These are phyloP conservation scores for Lateolabrax maculatus DNA, from an alignment of 2,797 vertebrate genomes.

Conservation along the genomic window DNA sequence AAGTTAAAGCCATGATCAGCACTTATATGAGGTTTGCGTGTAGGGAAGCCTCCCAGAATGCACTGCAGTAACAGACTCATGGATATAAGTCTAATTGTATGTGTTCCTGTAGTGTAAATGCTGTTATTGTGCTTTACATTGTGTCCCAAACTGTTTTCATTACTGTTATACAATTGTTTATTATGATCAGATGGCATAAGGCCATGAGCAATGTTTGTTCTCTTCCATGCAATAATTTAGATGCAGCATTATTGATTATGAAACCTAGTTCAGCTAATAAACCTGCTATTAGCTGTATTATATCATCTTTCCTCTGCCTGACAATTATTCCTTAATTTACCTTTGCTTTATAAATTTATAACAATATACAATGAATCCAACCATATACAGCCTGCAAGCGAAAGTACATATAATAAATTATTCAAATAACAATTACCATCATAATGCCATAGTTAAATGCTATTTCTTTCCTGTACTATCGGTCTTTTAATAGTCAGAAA, in stretches of 20 bases:
- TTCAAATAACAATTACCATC: not conserved
- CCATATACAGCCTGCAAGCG: not conserved
- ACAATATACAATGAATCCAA: not conserved
- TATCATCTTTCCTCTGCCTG: not conserved
- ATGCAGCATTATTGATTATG: not conserved
- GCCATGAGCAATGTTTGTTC: not conserved
- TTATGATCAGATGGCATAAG: not conserved
- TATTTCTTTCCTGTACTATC: not conserved
- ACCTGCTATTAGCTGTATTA: not conserved
- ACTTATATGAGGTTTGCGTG: not conserved
- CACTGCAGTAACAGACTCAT: not conserved
- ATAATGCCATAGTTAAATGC: not conserved
- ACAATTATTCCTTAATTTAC: too few species aligned
- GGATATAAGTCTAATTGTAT: not conserved
- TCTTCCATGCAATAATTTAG: not conserved
- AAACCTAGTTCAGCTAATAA: not conserved
- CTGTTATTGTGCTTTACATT: not conserved
- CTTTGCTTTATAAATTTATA: not conserved
- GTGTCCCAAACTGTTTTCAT: not conserved
- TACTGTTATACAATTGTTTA: not conserved
- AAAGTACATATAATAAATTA: not conserved
- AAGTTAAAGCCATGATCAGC: not conserved
- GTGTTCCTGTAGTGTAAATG: not conserved
- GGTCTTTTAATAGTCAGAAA: not conserved
- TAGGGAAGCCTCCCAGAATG: conserved; percentile 5